Percentiles rank a stretch among this genome's conserved stretches.
phyloP scores from a whole-genome alignment of 2,888 invertebrate species.

The Imbricaverruca yamaguchii region DNA sequence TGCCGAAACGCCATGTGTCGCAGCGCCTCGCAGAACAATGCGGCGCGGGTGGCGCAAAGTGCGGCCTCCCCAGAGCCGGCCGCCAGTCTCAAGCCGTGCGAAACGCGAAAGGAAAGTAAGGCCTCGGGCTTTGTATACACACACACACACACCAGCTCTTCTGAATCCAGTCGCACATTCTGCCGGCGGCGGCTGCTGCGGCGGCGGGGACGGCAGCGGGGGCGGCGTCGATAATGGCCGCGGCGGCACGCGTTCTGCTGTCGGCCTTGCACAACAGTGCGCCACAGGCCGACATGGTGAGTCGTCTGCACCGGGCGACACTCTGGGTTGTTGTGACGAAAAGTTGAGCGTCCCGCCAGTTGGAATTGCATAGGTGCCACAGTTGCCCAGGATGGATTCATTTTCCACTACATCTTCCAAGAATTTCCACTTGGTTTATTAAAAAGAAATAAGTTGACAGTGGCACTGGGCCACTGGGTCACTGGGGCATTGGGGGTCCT shows the following conservation, averaged over 20 bases:
- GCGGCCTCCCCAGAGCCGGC: not conserved
- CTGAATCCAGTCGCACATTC: not conserved
- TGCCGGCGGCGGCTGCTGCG: not conserved
- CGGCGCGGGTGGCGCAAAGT: not conserved
- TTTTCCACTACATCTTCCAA: too few relatives aligned
- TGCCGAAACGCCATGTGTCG: not conserved
- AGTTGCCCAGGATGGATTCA: too few relatives aligned
- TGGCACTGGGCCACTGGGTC: too few relatives aligned
- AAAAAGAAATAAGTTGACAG: too few relatives aligned
- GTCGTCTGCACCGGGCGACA: too few relatives aligned
- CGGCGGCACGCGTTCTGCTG: not conserved
- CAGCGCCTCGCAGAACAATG: constrained; percentile 10
- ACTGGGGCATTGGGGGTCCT: too few relatives aligned
- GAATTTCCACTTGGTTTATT: too few relatives aligned
- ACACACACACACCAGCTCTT: not conserved
- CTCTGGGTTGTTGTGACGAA: too few relatives aligned
- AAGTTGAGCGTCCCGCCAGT: too few relatives aligned
- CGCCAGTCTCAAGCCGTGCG: not conserved
- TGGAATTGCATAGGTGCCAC: too few relatives aligned
- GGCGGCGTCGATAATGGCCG: not conserved
- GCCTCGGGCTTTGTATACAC: not conserved
- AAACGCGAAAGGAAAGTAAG: constrained; percentile 12
- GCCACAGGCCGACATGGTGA: too few relatives aligned
- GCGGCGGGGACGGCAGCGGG: too few relatives aligned
- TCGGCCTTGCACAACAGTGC: not conserved